Evolutionary conservation across 2,797 vertebrate species (phyloP), one percentile per base, ranked within the genome.

Genomic region (Crocidura indochinensis): DNA sequence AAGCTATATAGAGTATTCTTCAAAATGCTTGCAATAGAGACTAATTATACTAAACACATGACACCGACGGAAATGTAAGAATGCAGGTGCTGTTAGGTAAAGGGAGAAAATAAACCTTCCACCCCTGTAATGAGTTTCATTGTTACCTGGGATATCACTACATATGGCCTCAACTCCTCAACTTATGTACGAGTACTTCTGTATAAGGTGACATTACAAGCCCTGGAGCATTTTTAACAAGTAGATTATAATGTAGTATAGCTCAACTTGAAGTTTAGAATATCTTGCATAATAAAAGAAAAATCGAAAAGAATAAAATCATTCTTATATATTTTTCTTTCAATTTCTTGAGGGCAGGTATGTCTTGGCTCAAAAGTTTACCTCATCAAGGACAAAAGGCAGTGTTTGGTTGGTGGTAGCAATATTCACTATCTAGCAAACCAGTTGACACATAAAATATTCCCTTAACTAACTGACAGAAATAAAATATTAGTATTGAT

Each of bases 91-190:
- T 95, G 79, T 53, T 92, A 14, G 29, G 4, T 27, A 12, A 94
- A 80, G 0, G 1, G 0, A 19, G 3, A 49, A 62, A 93, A 83
- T 2, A 10, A 72, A 14, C 27, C 76, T 77, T 71, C 81, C 26
- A 87, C 27, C 10, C 19, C 85, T 71, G n/a, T 47, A 22, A 53
- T 51, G 19, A 94, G 83, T 71, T 83, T 91, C 91, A 89, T 94
- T 96, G 96, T 92, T 92, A 88, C 64, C 75, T 46, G 31, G 0
- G 53, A 51, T 78, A 88, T 0, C 8, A 84, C n/a, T 92, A 93
- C 56, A 72, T 95, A 91, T 96, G 87, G 9, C 73, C 46, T 2
- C 38, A 38, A 38, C 38, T 38, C 38, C 6, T 84, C 2, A 0
- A 11, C 65, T 79, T 82, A 51, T 73, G 10, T 53, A 53, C 56